These are phyloP conservation scores for Panorpa germanica DNA, from an alignment of 2,888 invertebrate genomes.

Conservation along the genomic window DNA sequence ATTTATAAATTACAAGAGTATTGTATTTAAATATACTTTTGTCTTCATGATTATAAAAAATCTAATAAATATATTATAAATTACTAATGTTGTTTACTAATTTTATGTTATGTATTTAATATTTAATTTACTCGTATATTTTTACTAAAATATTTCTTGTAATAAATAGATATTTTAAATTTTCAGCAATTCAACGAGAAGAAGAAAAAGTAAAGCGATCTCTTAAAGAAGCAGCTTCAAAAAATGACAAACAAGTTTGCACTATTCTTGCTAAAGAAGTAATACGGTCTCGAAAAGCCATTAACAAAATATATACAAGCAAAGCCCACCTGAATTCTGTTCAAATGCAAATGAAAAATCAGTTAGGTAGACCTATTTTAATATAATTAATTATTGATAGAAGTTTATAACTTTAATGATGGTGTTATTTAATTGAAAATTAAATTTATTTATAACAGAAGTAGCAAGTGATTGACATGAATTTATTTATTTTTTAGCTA, in stretches of 20 bases:
- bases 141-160: background rate
- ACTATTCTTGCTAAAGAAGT: conserved; percentile 86
- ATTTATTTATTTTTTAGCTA: conserved; percentile 37
- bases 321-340: conserved; percentile 97
- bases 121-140: background rate
- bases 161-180: conserved; percentile 9
- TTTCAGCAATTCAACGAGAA: conserved; percentile 78
- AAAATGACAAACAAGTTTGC: conserved; percentile 87
- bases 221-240: conserved; percentile 88
- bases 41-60: too few species aligned
- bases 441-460: background rate
- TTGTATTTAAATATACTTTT: too few species aligned
- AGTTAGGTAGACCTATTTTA: conserved; percentile 44
- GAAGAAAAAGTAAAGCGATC: conserved; percentile 92
- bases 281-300: conserved; percentile 68
- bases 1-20: too few species aligned
- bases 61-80: too few species aligned
- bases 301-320: conserved; percentile 82
- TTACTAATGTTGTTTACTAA: too few species aligned
- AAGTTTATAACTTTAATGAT: conserved; percentile 9
- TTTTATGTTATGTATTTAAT: too few species aligned
- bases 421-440: conserved; percentile 3
- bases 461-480: conserved; percentile 2
- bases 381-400: conserved; percentile 4
- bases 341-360: conserved; percentile 94